A percentile compares a stretch with the other conserved stretches of the same genome.
phyloP scores from a whole-genome alignment of 1,140 invertebrate species.

The Carposina sasakii region DNA sequence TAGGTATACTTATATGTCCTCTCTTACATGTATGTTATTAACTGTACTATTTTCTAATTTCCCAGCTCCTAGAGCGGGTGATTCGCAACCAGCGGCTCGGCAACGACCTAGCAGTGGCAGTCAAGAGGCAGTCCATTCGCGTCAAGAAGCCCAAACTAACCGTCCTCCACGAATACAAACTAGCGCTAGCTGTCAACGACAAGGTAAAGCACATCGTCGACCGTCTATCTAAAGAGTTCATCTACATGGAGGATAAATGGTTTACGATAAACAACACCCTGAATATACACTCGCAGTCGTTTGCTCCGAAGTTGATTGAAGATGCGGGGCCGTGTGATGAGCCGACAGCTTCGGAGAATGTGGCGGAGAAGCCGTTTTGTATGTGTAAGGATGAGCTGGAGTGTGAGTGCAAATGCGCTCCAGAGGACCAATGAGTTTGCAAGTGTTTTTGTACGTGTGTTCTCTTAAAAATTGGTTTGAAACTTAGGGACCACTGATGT shows the following conservation, averaged over 20 bases:
- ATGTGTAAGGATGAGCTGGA: too few species aligned
- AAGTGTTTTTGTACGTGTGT: too few species aligned
- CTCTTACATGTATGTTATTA: too few species aligned
- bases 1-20: too few species aligned
- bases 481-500: too few species aligned
- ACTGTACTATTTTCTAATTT: neutral
- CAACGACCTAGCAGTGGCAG: slow-evolving; percentile 39
- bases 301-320: slow-evolving; percentile 31
- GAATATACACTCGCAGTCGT: slow-evolving; percentile 39
- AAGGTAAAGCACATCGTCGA: slow-evolving; percentile 33
- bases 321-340: too few species aligned
- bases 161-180: slow-evolving; percentile 41
- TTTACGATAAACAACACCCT: slow-evolving; percentile 41
- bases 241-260: slow-evolving; percentile 38
- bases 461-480: too few species aligned
- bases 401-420: too few species aligned
- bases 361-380: slow-evolving; percentile 34
- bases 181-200: slow-evolving; percentile 41
- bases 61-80: slow-evolving; percentile 55
- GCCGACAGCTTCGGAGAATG: slow-evolving; percentile 19
- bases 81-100: slow-evolving; percentile 54
- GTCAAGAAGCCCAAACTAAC: slow-evolving; percentile 38
- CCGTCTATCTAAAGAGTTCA: slow-evolving; percentile 36
- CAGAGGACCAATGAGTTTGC: too few species aligned
- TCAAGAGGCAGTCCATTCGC: slow-evolving; percentile 44